Evolutionary conservation across 2,113 vertebrate genomes (phyloP), one percentile per base, ranked within the genome.

Genomic region (Uropsilus gracilis): DNA sequence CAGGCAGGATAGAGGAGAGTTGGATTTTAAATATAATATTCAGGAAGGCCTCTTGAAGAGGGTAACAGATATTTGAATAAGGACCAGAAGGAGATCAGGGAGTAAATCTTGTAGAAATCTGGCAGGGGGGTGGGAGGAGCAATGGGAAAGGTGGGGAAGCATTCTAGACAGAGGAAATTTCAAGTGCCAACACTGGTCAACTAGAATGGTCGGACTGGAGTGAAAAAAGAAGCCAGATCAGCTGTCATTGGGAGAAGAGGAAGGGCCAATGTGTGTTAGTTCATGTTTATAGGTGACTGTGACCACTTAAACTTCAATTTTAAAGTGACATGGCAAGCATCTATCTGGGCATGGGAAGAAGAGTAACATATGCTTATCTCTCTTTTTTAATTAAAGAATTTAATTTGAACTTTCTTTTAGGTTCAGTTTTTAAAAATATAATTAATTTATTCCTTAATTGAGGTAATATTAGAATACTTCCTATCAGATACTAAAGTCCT

Each of bases 181-280:
- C 61, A 26, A 28, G 37, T 6, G 13, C n/a, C 16, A 50, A 53
- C 17, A 4, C 24, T 6, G 11, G 37, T 66, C 22, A 64, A 53
- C 32, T 28, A 6, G 66, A 89, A 37, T 6, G 73, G 26, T n/a
- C 71, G 42, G 75, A n/a, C 0, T 28, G 18, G 53, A 34, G n/a
- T 22, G 37, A 83, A 3, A 13, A 4, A 0, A 30, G 28, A 46
- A 39, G 42, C 0, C 8, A 78, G 34, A 5, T 9, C 8, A 8
- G 55, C 59, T 48, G 18, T 18, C 57, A 39, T 28, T 32, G 50
- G 11, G 39, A 9, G 1, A 2, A 89, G n/a, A 59, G 24, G 30
- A 24, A 59, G 34, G 55, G 30, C 7, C 24, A 14, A 1, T 78
- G 22, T 32, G n/a, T 37, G 17, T 30, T 11, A 8, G 6, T 6